phyloP scores from a whole-genome alignment of 2,113 vertebrate genomes.

The Sclerurus mexicanus region DNA sequence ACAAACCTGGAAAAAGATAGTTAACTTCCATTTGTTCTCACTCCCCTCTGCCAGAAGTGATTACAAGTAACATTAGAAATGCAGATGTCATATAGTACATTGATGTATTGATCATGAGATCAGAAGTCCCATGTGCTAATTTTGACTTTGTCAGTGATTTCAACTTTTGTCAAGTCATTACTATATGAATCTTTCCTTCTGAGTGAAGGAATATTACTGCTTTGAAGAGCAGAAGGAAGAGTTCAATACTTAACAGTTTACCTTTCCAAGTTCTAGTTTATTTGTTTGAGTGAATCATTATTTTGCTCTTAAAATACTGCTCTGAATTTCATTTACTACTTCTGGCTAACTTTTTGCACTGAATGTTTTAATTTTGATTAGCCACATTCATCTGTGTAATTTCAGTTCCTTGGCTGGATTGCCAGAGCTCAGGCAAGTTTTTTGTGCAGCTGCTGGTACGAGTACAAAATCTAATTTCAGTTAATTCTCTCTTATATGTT shows the following conservation, averaged over 20 bases:
- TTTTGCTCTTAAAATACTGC: background rate
- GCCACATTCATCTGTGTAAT: background rate
- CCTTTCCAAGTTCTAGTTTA: background rate
- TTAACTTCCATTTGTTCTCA: background rate
- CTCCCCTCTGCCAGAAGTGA: background rate
- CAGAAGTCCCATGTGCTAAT: background rate
- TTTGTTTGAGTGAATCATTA: background rate
- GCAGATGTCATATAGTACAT: background rate
- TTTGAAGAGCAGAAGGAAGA: background rate
- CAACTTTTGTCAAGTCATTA: background rate
- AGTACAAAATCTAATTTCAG: background rate
- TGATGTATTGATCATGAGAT: background rate
- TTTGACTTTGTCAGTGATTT: background rate
- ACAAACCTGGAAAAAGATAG: background rate
- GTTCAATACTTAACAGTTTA: background rate
- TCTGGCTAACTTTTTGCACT: background rate
- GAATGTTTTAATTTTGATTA: slow-evolving; percentile 1
- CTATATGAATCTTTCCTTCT: background rate
- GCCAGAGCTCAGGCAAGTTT: background rate
- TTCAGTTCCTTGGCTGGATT: background rate
- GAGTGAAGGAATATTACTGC: background rate
- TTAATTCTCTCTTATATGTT: background rate
- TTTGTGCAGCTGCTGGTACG: background rate
- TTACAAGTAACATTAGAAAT: background rate
- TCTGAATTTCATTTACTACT: background rate